A percentile compares a stretch with the other conserved stretches of the same genome.
Evolutionary conservation across 2,888 invertebrate genomes (phyloP).

Genomic region (Philereme vetulata): DNA sequence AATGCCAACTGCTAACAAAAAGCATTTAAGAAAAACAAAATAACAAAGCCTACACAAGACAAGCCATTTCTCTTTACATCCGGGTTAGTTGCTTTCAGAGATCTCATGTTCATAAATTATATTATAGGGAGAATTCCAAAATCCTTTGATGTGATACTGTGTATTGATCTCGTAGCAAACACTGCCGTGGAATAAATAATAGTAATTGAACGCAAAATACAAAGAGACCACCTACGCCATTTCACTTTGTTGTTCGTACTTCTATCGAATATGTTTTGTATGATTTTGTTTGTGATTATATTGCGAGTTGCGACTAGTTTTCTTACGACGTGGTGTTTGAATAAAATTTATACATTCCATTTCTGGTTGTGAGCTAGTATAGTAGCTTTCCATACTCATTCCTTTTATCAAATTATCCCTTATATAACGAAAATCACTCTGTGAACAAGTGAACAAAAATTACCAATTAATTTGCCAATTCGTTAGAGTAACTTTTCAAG

Average conservation of each 20-base stretch:
- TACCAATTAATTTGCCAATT: too few species aligned
- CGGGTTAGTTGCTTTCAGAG: slow-evolving; percentile 22
- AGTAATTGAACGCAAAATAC: slow-evolving; percentile 19
- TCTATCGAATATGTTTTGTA: slow-evolving; percentile 33
- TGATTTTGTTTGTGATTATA: slow-evolving; percentile 14
- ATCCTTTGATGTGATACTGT: slow-evolving; percentile 43
- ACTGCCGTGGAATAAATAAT: slow-evolving; percentile 28
- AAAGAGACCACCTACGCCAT: slow-evolving; percentile 36
- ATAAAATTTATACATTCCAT: too few species aligned
- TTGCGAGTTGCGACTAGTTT: not conserved
- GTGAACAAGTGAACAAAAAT: too few species aligned
- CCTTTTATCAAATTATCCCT: too few species aligned
- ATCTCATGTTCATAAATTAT: slow-evolving; percentile 40
- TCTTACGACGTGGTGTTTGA: too few species aligned
- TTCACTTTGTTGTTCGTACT: slow-evolving; percentile 28
- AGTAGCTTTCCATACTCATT: too few species aligned
- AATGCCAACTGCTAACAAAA: too few species aligned
- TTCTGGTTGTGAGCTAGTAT: too few species aligned
- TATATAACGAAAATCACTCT: too few species aligned
- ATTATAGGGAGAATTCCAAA: slow-evolving; percentile 38
- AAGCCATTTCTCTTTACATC: slow-evolving; percentile 9
- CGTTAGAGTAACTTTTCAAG: too few species aligned
- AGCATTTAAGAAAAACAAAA: not conserved
- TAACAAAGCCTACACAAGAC: not conserved
- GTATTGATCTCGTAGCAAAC: slow-evolving; percentile 39